These are phyloP conservation scores for Chrysaora quinquecirrha DNA, from an alignment of 30 jellyfish, hydroid and myxozoan species.

Conservation along the genomic window DNA sequence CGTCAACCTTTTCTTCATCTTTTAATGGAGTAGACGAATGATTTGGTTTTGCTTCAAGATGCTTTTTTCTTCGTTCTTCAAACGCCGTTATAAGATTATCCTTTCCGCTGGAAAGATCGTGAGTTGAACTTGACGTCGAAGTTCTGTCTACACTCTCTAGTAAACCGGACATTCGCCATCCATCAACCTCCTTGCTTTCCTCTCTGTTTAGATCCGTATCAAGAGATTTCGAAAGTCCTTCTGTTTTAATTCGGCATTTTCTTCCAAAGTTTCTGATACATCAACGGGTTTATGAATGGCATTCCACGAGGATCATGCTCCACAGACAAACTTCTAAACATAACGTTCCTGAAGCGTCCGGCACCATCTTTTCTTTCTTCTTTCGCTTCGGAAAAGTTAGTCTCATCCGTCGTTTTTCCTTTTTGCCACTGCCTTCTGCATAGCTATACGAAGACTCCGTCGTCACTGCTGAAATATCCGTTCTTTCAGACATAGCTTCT, in stretches of 20 bases:
- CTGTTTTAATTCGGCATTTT: background rate
- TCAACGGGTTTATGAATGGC: background rate
- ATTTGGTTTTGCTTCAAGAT: constrained; percentile 1
- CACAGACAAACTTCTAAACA: constrained; percentile 56
- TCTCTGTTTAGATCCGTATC: constrained; percentile 40
- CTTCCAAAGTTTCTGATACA: background rate
- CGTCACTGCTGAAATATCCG: constrained; percentile 29
- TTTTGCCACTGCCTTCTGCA: constrained; percentile 32
- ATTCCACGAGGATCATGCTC: constrained; percentile 77
- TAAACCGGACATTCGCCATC: constrained; percentile 80
- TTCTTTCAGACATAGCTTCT: constrained; percentile 57
- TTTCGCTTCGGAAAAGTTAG: constrained; percentile 31
- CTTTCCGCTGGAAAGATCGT: constrained; percentile 3
- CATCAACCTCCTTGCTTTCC: constrained; percentile 44
- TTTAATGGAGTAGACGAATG: constrained; percentile 51
- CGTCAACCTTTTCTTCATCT: background rate
- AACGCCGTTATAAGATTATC: constrained; percentile 44
- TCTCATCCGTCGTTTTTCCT: constrained; percentile 30
- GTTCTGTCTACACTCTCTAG: constrained; percentile 52
- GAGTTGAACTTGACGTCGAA: constrained; percentile 2
- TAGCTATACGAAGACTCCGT: constrained; percentile 36
- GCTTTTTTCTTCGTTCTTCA: constrained; percentile 37
- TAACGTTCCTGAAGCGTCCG: constrained; percentile 32
- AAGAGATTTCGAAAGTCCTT: constrained; percentile 52
- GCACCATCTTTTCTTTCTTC: constrained; percentile 27